phyloP scores from a whole-genome alignment of 1,140 invertebrate species.

The Drosophila nigromelanica region DNA sequence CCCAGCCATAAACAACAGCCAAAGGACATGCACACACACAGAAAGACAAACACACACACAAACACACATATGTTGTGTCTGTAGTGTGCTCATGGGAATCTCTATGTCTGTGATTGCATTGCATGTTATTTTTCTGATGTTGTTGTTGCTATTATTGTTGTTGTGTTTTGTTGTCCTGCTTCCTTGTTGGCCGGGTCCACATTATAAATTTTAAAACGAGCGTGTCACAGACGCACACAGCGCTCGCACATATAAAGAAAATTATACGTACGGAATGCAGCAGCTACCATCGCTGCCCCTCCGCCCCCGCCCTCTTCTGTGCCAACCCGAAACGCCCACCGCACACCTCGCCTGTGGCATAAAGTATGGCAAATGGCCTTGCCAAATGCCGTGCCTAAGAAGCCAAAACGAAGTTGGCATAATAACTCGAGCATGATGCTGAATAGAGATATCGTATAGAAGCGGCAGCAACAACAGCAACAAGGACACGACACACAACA shows the following conservation, averaged over 20 bases:
- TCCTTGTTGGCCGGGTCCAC: slow-evolving; percentile 49
- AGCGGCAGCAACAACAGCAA: slow-evolving; percentile 5
- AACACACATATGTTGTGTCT: slow-evolving; percentile 3
- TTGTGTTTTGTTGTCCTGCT: slow-evolving; percentile 44
- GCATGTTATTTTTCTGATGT: slow-evolving; percentile 39
- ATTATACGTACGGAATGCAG: slow-evolving; percentile 61
- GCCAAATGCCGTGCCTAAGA: slow-evolving; percentile 77
- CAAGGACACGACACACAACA: slow-evolving; percentile 16
- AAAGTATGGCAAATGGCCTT: slow-evolving; percentile 76
- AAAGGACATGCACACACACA: slow-evolving; percentile 55
- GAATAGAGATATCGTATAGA: slow-evolving; percentile 58
- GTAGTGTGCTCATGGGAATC: slow-evolving; percentile 64
- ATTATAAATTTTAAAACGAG: slow-evolving; percentile 82
- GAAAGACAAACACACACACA: slow-evolving; percentile 21
- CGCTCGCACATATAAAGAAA: slow-evolving; percentile 64
- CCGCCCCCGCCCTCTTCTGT: no score
- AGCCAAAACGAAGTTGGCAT: slow-evolving; percentile 76
- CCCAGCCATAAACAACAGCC: slow-evolving; percentile 70
- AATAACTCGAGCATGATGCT: slow-evolving; percentile 74
- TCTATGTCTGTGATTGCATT: slow-evolving; percentile 80
- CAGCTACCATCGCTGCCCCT: neutral
- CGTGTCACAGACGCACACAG: slow-evolving; percentile 51
- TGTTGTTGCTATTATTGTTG: slow-evolving; percentile 42
- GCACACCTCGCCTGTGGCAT: slow-evolving; percentile 9
- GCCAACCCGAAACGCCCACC: neutral